Percentiles rank a stretch among this genome's conserved stretches.
Evolutionary conservation across 1,140 invertebrate genomes (phyloP).

Genomic region (Drosophila kikkawai): DNA sequence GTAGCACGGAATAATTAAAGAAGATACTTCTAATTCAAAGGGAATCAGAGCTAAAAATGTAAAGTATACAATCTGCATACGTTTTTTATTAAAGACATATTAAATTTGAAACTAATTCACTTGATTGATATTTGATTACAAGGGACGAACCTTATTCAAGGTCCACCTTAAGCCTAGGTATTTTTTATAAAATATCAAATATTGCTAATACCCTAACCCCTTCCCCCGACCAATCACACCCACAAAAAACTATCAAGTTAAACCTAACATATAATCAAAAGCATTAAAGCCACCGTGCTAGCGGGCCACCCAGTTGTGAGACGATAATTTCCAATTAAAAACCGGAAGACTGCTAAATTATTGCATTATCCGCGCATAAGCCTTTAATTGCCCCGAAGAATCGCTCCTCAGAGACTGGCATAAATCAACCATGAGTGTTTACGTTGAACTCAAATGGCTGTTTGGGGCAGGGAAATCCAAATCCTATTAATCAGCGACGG

Average conservation of each 20-base stretch:
- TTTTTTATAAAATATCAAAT: background rate
- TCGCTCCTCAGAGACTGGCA: conserved; percentile 30
- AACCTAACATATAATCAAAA: conserved; percentile 56
- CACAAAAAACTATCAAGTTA: background rate
- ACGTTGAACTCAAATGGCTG: conserved; percentile 50
- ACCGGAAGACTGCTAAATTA: conserved; percentile 79
- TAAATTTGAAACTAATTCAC: background rate
- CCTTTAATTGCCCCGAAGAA: conserved; percentile 70
- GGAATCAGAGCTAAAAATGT: background rate
- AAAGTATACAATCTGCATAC: background rate
- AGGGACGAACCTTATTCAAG: background rate
- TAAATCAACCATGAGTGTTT: conserved; percentile 63
- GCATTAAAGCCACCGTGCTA: conserved; percentile 41
- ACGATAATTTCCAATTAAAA: conserved; percentile 63
- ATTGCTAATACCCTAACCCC: background rate
- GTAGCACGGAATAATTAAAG: background rate
- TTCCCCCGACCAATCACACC: background rate
- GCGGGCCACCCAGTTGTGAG: conserved; percentile 60
- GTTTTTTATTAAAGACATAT: too few relatives aligned
- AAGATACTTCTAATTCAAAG: background rate
- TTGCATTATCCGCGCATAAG: conserved; percentile 71
- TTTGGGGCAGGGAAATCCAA: conserved; percentile 53
- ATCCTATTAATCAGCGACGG: conserved; percentile 75
- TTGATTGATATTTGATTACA: background rate
- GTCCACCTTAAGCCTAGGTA: background rate